A percentile compares a stretch with the other conserved stretches of the same genome.
Evolutionary conservation across 2,888 invertebrate genomes (phyloP).

Genomic region (Graphium colonna): DNA sequence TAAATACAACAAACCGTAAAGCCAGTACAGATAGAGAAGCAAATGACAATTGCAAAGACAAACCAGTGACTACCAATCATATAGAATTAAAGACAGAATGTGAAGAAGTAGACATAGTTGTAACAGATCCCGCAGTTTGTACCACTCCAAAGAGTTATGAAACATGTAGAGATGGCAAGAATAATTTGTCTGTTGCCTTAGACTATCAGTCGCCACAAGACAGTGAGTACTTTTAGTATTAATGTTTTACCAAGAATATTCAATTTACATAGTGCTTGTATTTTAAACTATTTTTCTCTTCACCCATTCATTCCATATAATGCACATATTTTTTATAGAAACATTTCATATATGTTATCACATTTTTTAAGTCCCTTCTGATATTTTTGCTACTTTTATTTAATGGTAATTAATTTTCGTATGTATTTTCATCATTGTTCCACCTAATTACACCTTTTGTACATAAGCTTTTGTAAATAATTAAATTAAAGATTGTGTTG

Average conservation of each 20-base stretch:
- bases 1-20: conserved; percentile 49
- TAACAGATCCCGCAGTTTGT: conserved; percentile 67
- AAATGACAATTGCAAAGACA: conserved; percentile 50
- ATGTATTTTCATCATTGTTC: conserved; percentile 26
- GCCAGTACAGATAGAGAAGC: conserved; percentile 42
- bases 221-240: conserved; percentile 52
- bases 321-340: too few relatives aligned
- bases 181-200: conserved; percentile 48
- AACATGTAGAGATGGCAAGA: conserved; percentile 53
- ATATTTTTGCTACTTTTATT: too few relatives aligned
- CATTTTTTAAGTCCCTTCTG: too few relatives aligned
- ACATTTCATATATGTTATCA: too few relatives aligned
- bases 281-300: neutral
- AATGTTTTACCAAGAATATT: neutral
- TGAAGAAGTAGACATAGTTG: conserved; percentile 70
- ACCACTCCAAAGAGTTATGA: conserved; percentile 62
- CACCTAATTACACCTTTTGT: conserved; percentile 46
- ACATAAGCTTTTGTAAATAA: conserved; percentile 27
- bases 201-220: conserved; percentile 71
- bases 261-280: neutral
- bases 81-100: conserved; percentile 70
- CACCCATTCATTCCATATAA: too few relatives aligned
- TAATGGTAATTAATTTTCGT: too few relatives aligned
- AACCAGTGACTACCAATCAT: conserved; percentile 40
- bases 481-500: conserved; percentile 67